A percentile compares a stretch with the other conserved stretches of the same genome.
Conservation (phyloP, 2,888 invertebrate genomes). For the Dysmachus trigonus region DNA sequence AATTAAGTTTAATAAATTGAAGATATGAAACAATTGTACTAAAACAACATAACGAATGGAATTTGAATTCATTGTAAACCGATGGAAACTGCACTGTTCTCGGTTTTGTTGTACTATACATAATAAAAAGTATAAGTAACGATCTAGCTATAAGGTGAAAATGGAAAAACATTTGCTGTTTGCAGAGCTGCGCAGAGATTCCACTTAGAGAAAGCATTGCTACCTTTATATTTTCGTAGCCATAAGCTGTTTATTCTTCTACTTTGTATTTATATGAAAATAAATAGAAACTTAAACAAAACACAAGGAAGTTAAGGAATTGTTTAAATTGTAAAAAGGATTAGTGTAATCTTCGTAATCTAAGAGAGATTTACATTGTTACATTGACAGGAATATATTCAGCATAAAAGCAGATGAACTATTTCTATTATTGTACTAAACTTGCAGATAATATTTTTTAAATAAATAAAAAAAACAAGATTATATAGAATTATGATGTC, state of each 20-base stretch:
- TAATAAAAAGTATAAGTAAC: not conserved
- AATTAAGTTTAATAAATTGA: not conserved
- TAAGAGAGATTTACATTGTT: not conserved
- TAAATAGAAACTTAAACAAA: not conserved
- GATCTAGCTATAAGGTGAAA: not conserved
- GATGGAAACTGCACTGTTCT: not conserved
- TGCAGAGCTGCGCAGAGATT: not conserved
- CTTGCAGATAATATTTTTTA: conserved; percentile 28
- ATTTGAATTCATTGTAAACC: not conserved
- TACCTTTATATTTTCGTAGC: conserved; percentile 32
- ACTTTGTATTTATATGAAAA: conserved; percentile 23
- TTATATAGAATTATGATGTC: conserved; percentile 3
- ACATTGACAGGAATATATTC: conserved; percentile 23
- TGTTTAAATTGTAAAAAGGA: conserved; percentile 11
- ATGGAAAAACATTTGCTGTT: not conserved
- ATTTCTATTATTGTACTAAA: conserved; percentile 29
- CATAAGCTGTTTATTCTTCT: conserved; percentile 26
- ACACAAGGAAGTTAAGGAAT: not conserved
- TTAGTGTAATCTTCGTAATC: conserved; percentile 13
- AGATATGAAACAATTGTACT: not conserved
- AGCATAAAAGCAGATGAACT: conserved; percentile 27
- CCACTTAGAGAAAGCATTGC: not conserved
- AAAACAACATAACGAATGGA: not conserved
- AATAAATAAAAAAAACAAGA: not conserved
- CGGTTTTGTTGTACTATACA: not conserved